These are phyloP conservation scores for Perca fluviatilis DNA, from an alignment of 2,113 vertebrate species.

Conservation along the genomic window DNA sequence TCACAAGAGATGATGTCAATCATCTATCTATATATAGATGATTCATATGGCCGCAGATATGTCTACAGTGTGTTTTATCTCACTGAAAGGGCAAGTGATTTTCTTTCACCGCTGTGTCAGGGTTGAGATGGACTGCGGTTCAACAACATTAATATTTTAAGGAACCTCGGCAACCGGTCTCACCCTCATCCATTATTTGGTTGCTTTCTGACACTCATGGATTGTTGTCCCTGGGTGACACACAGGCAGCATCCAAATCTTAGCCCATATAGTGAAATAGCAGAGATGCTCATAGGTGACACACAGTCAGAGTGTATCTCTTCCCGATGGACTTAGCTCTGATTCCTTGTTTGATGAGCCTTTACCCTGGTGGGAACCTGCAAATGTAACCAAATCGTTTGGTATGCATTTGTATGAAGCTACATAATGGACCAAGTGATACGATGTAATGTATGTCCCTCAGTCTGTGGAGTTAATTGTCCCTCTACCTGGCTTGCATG, in stretches of 20 bases:
- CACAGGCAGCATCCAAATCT: conserved; percentile 57
- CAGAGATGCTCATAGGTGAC: conserved; percentile 32
- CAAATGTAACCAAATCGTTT: conserved; percentile 26
- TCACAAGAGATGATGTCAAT: conserved; percentile 52
- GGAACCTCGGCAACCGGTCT: conserved; percentile 61
- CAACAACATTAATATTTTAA: conserved; percentile 82
- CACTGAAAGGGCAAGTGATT: conserved; percentile 70
- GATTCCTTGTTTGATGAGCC: conserved; percentile 73
- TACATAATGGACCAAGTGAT: conserved; percentile 1
- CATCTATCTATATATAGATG: conserved; percentile 60
- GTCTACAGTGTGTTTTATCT: conserved; percentile 74
- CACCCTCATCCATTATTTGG: conserved; percentile 78
- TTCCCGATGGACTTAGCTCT: conserved; percentile 17
- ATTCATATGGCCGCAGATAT: conserved; percentile 29
- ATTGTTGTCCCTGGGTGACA: conserved; percentile 71
- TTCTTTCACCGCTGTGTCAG: conserved; percentile 72
- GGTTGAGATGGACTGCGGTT: conserved; percentile 73
- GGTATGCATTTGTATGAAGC: neutral
- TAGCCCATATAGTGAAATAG: conserved; percentile 43
- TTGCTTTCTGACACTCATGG: conserved; percentile 61
- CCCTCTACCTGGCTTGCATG: conserved; percentile 50
- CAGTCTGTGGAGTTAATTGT: conserved; percentile 74
- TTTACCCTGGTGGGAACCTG: conserved; percentile 8
- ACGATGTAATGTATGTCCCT: conserved; percentile 20
- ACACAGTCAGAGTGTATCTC: conserved; percentile 13